Percentiles rank a stretch among this genome's conserved stretches.
These are phyloP conservation scores for Zosterops pallidus DNA, from an alignment of 2,113 vertebrate genomes.

Conservation along the genomic window DNA sequence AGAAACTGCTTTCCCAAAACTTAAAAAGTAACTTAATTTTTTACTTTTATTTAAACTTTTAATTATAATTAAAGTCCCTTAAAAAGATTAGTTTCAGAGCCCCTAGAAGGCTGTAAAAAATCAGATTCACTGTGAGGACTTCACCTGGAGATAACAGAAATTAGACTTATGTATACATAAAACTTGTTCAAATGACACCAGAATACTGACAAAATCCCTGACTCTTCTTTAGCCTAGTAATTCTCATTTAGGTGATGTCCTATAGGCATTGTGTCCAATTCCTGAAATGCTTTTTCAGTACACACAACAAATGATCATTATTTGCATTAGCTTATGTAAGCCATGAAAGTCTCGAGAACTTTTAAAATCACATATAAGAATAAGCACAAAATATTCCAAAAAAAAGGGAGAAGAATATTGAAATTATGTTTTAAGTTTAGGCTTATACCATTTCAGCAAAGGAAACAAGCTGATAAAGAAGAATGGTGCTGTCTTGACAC, in stretches of 20 bases:
- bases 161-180: background rate
- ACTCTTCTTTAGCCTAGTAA: background rate
- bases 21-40: background rate
- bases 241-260: background rate
- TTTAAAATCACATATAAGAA: background rate
- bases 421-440: background rate
- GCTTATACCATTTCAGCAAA: background rate
- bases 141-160: background rate
- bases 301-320: background rate
- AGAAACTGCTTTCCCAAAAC: background rate
- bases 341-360: background rate
- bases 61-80: background rate
- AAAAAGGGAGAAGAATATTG: background rate
- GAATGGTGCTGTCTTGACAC: background rate
- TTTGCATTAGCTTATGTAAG: background rate
- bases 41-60: background rate
- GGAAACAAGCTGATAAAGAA: background rate
- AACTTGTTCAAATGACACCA: background rate
- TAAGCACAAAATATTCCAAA: background rate
- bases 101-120: background rate
- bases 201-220: background rate
- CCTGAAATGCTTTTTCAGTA: background rate
- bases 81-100: background rate
- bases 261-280: background rate
- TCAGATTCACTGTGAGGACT: background rate